Evolutionary conservation across 1,140 invertebrate species (phyloP).

Genomic region (Aphaenogaster ashmeadi): DNA sequence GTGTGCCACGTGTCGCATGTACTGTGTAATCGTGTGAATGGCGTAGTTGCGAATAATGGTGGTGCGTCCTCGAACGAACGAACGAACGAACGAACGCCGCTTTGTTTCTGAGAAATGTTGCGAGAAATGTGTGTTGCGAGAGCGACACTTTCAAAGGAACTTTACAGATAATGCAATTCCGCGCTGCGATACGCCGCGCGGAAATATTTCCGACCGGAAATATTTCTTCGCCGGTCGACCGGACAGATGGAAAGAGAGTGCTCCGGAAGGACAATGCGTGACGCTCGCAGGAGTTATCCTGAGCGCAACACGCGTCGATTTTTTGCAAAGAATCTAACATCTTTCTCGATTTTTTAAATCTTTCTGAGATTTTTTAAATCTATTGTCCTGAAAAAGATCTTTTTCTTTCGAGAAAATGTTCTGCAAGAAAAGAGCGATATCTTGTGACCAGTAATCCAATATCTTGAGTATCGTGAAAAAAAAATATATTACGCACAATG

Average conservation of each 20-base stretch:
- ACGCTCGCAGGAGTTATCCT: slow-evolving; percentile 11
- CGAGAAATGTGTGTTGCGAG: slow-evolving; percentile 58
- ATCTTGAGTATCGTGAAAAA: slow-evolving; percentile 38
- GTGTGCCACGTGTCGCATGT: slow-evolving; percentile 57
- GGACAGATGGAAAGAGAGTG: slow-evolving; percentile 45
- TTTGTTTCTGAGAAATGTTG: slow-evolving; percentile 63
- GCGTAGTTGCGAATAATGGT: slow-evolving; percentile 57
- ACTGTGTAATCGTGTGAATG: slow-evolving; percentile 59
- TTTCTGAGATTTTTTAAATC: not conserved
- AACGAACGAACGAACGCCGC: slow-evolving; percentile 50
- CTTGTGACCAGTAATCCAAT: slow-evolving; percentile 42
- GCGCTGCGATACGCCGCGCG: slow-evolving; percentile 49
- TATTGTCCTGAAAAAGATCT: not conserved
- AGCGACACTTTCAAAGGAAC: slow-evolving; percentile 64
- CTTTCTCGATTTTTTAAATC: not conserved
- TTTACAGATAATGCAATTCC: slow-evolving; percentile 64
- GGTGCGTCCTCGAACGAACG: slow-evolving; percentile 57
- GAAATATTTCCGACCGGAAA: slow-evolving; percentile 64
- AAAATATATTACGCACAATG: slow-evolving; percentile 16
- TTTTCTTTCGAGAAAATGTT: not conserved
- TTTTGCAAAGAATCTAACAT: slow-evolving; percentile 19
- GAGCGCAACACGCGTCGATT: not conserved
- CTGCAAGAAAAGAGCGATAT: not conserved
- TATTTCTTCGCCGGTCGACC: slow-evolving; percentile 51
- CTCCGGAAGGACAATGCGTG: slow-evolving; percentile 40